Evolutionary conservation across 2,888 invertebrate genomes (phyloP).

Genomic region (Aphidoletes aphidimyza): DNA sequence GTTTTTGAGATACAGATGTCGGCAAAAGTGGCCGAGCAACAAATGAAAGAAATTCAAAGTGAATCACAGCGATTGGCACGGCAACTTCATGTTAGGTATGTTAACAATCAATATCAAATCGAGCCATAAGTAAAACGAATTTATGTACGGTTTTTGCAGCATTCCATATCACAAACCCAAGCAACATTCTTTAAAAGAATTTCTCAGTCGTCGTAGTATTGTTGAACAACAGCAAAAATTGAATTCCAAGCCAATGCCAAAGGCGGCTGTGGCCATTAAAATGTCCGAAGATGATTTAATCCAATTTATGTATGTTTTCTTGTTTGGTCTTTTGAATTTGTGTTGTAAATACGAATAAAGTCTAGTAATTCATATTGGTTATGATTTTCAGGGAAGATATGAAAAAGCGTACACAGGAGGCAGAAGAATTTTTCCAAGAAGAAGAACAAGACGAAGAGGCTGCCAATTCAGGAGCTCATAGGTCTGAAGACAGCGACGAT

Average conservation of each 20-base stretch:
- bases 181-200: slow-evolving; percentile 81
- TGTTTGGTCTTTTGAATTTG: slow-evolving; percentile 53
- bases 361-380: not conserved
- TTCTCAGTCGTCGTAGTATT: slow-evolving; percentile 70
- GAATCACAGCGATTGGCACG: slow-evolving; percentile 85
- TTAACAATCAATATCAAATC: not conserved
- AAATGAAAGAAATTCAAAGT: slow-evolving; percentile 81
- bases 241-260: slow-evolving; percentile 64
- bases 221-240: slow-evolving; percentile 31
- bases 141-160: slow-evolving; percentile 62
- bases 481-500: not conserved
- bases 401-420: slow-evolving; percentile 78
- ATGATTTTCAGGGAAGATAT: slow-evolving; percentile 70
- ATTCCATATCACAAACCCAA: slow-evolving; percentile 90
- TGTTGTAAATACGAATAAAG: not conserved
- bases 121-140: not conserved
- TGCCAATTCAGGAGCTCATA: slow-evolving; percentile 52
- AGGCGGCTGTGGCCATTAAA: slow-evolving; percentile 70
- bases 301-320: slow-evolving; percentile 70
- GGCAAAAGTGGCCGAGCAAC: slow-evolving; percentile 75
- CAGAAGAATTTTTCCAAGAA: slow-evolving; percentile 78
- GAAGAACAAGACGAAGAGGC: slow-evolving; percentile 58
- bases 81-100: slow-evolving; percentile 72
- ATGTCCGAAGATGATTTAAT: slow-evolving; percentile 76
- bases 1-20: slow-evolving; percentile 69